Evolutionary conservation across 1,140 invertebrate species (phyloP), one percentile per base, ranked within the genome.

Genomic region (Euura lappo): DNA sequence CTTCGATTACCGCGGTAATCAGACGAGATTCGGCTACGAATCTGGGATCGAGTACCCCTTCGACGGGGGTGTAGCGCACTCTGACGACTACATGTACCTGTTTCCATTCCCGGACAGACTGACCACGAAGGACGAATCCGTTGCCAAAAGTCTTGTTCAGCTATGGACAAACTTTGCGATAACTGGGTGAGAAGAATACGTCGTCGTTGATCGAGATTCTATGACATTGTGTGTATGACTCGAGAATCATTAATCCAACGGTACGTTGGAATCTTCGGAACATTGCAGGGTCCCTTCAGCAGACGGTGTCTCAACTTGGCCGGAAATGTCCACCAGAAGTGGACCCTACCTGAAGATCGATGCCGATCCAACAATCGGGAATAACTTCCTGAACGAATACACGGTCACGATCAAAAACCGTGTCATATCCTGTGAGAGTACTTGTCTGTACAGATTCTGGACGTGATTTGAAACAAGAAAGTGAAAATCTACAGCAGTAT

Each of bases 41-140:
- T 60, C 51, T 5, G 51, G 3, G 3, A 60, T 11, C 10, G 13
- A 60, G 13, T 60, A 60, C 6, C 51, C 51, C 3, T 60, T 60
- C 51, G 51, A 60, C 51, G 51, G 51, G 13, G 51, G 51, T n/a
- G 51, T 60, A 3, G 51, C 51, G 5, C 51, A 60, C 51, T 60
- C 51, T 60, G 51, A 60, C 51, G 51, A 60, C 51, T 60, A 60
- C 51, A 60, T 60, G 3, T 60, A 60, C 51, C 51, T 60, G 51
- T 60, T 60, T n/a, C 51, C 51, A 6, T 60, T 60, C 4, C 51
- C 51, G 13, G 51, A 60, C 51, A 60, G 13, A 8, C 6, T 60
- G 10, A 60, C 51, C 10, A n/a, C 10, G 51, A n/a, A 8, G 8
- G 51, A 60, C 6, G 13, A 8, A 4, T 3, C 2, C 3, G 13